A percentile compares a stretch with the other conserved stretches of the same genome.
Conservation (phyloP, 2,113 vertebrate genomes). For the Poicephalus gulielmi region DNA sequence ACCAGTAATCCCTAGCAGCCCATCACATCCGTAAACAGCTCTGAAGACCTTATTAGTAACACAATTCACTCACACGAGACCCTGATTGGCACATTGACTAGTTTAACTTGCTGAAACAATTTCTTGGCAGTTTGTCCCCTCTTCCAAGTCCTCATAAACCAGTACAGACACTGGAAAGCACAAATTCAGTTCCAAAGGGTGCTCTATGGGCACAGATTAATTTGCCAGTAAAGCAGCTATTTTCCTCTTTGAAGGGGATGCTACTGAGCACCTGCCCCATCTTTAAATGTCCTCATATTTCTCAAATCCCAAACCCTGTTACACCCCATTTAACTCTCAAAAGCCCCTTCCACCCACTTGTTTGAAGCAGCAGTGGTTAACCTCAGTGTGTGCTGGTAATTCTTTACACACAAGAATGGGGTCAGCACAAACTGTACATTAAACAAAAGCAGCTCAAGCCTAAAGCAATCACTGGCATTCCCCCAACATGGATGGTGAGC, state of each 20-base stretch:
- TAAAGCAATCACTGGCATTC: background rate
- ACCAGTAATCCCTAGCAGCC: background rate
- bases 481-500: background rate
- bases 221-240: background rate
- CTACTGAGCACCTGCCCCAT: background rate
- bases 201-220: background rate
- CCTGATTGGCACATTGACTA: background rate
- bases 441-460: background rate
- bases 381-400: background rate
- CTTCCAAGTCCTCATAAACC: background rate
- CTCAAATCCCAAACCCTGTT: background rate
- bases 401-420: background rate
- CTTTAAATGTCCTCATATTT: background rate
- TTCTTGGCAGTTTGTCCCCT: background rate
- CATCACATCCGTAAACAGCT: background rate
- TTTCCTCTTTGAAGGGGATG: background rate
- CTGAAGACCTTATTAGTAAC: background rate
- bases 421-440: background rate
- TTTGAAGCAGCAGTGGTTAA: background rate
- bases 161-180: background rate
- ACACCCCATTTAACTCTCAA: background rate
- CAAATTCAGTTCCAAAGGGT: background rate
- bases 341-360: background rate
- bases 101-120: background rate
- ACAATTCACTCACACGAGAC: background rate